Percentiles rank a stretch among this genome's conserved stretches.
Conservation (phyloP, 35 echinoderm and acorn worm species). For the Ophiothrix spiculata region DNA sequence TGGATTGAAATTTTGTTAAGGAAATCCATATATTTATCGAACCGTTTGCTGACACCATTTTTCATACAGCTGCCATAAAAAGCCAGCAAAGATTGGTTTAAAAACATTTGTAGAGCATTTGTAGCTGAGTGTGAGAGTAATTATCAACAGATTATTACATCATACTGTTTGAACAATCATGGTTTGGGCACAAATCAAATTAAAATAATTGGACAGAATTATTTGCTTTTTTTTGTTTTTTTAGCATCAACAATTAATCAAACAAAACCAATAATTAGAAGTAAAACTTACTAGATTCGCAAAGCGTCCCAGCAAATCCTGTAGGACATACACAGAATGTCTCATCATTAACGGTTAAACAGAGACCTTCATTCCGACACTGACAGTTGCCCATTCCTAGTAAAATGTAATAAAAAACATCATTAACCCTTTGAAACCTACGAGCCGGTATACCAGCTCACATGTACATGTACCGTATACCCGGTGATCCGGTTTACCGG, state of each 20-base stretch:
- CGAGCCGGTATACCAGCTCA: neutral
- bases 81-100: too few species aligned
- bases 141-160: too few species aligned
- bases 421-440: neutral
- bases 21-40: too few species aligned
- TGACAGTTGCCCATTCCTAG: slow-evolving; percentile 13
- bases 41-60: too few species aligned
- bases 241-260: neutral
- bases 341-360: neutral
- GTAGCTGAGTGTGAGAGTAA: too few species aligned
- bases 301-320: slow-evolving; percentile 18
- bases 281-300: slow-evolving; percentile 21
- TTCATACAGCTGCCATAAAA: too few species aligned
- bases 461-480: neutral
- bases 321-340: slow-evolving; percentile 11
- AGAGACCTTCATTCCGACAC: slow-evolving; percentile 30
- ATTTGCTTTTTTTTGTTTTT: neutral
- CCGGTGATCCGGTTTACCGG: neutral
- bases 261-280: neutral
- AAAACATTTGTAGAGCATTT: too few species aligned
- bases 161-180: neutral
- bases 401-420: neutral
- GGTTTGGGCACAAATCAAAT: neutral
- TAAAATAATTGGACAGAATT: neutral
- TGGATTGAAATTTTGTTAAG: too few species aligned